A percentile compares a stretch with the other conserved stretches of the same genome.
phyloP scores from a whole-genome alignment of 2,113 vertebrate genomes.

The Proteles cristata region DNA sequence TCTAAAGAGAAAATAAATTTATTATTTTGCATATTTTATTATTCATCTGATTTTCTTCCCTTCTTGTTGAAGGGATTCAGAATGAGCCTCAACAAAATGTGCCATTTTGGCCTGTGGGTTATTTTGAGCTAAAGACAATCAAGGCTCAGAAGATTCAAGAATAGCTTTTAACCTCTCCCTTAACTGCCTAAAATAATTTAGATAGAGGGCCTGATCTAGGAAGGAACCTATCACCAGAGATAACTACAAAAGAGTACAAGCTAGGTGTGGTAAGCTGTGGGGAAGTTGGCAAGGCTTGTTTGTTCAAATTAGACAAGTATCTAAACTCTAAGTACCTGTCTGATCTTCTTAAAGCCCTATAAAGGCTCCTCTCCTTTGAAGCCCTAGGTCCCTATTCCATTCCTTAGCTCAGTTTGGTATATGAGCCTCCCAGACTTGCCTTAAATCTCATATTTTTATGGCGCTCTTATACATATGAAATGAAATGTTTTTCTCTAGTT shows the following conservation, averaged over 20 bases:
- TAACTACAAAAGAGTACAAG: background rate
- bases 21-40: background rate
- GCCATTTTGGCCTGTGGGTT: background rate
- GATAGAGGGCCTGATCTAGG: background rate
- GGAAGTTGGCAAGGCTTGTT: background rate
- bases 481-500: background rate
- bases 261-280: background rate
- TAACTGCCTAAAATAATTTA: background rate
- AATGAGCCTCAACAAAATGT: background rate
- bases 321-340: background rate
- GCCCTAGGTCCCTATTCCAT: background rate
- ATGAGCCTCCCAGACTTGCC: background rate
- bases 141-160: background rate
- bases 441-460: background rate
- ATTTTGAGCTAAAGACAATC: background rate
- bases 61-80: background rate
- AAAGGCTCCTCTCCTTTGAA: background rate
- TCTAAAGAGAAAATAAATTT: slow-evolving; percentile 2
- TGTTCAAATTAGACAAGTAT: background rate
- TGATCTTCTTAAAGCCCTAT: background rate
- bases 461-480: background rate
- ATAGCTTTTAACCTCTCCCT: background rate
- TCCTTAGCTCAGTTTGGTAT: background rate
- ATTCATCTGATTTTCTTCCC: background rate
- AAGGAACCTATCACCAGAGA: background rate